phyloP scores from a whole-genome alignment of 1,140 invertebrate species.

The Rhyzopertha dominica region DNA sequence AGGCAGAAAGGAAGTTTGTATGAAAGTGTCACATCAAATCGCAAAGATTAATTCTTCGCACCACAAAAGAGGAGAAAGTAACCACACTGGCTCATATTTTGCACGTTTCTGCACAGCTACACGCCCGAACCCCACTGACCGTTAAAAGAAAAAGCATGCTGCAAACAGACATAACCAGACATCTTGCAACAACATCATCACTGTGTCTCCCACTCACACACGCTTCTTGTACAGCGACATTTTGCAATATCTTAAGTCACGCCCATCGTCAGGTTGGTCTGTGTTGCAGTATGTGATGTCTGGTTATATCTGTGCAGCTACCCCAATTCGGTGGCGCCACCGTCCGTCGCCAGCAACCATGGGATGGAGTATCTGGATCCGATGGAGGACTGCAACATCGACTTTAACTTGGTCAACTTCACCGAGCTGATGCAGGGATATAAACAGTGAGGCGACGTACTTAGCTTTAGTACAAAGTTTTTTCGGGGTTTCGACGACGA shows the following conservation, averaged over 20 bases:
- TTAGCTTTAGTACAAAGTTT: too few relatives aligned
- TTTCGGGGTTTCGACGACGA: too few relatives aligned
- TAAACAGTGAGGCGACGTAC: slow-evolving; percentile 23
- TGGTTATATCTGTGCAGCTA: slow-evolving; percentile 48
- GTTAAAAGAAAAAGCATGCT: slow-evolving; percentile 38
- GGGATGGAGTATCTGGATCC: slow-evolving; percentile 50
- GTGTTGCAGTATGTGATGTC: slow-evolving; percentile 48
- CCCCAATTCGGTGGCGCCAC: slow-evolving; percentile 36
- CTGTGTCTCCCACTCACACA: too few relatives aligned
- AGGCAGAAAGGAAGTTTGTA: too few relatives aligned
- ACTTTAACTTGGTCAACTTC: slow-evolving; percentile 43
- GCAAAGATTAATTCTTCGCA: too few relatives aligned
- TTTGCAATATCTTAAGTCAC: slow-evolving; percentile 4
- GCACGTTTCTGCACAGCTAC: too few relatives aligned
- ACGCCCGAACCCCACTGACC: too few relatives aligned
- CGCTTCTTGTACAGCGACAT: slow-evolving; percentile 8
- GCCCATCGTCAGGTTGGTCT: slow-evolving; percentile 33
- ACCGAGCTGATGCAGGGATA: slow-evolving; percentile 36
- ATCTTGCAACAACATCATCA: slow-evolving; percentile 44
- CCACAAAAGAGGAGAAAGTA: too few relatives aligned
- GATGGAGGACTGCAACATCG: slow-evolving; percentile 48
- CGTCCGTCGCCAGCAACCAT: slow-evolving; percentile 41
- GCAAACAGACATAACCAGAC: slow-evolving; percentile 46
- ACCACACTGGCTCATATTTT: too few relatives aligned
- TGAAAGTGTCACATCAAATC: too few relatives aligned